Evolutionary conservation across 2,797 vertebrate genomes (phyloP), one percentile per base, ranked within the genome.

Genomic region (Characodon lateralis): DNA sequence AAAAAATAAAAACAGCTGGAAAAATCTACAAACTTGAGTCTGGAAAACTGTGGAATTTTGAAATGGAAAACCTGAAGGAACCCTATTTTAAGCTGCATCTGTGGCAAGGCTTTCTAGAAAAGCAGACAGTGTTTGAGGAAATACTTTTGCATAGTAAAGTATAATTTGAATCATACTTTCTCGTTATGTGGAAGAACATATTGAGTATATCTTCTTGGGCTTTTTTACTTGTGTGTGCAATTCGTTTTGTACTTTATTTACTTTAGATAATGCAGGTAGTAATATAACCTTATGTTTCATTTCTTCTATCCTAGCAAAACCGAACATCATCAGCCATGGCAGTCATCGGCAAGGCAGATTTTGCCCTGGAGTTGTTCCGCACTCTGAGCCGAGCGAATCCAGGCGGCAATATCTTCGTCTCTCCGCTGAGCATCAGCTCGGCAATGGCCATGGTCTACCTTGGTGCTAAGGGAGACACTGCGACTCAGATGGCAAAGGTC

Each of bases 371-470:
- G 58, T 93, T 99, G n/a, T 89, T 96, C 85, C 90, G 71, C 35
- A 89, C 90, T 24, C 80, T 99, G 86, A 95, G 75, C 70, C 88
- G 92, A 39, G 7, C 18, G 0, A 91, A 91, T 0, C 79, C 94
- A 5, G 58, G n/a, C 0, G 93, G 91, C 9, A 99, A 98, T 73
- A 16, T 98, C 78, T 97, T 99, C 77, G 24, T 97, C 76, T 98
- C 98, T 0, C 98, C 98, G 0, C 2, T 97, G 63, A 97, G 97
- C 90, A 86, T 99, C 84, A 96, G 97, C 28, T 94, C 97, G 0
- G 97, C 97, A 0, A 77, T 99, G 82, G 96, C 96, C 6, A 98
- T 98, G 97, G 87, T 99, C 48, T 89, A 90, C 71, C 81, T 98
- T 78, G 97, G 98, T 5, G 84, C 97, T 10, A 92, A 55, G 91